Evolutionary conservation across 1,140 invertebrate species (phyloP), one percentile per base, ranked within the genome.

Genomic region (Battus philenor): DNA sequence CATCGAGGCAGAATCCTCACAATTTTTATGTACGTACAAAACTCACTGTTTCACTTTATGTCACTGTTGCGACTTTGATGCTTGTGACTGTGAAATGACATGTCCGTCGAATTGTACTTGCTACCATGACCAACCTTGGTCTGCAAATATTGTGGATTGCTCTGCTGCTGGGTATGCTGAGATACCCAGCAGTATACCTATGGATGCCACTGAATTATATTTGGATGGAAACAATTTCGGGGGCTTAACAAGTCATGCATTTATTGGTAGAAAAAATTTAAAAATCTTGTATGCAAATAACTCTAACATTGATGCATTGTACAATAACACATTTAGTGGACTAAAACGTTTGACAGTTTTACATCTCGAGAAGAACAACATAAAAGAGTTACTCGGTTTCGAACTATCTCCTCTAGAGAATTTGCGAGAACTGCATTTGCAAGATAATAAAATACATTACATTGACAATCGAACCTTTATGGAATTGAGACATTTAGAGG

Each of bases 71-170:
- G 95, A 97, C 79, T 97, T 96, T 79, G 95, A 97, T 74, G 95
- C 95, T 34, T 97, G 96, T 87, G 95, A 97, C 87, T 97, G 95
- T 86, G 94, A 97, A 89, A 97, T 97, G 95, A 96, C 93, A 34
- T 98, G 96, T 76, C 96, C 96, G 8, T 92, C 91, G 29, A 96
- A 97, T 77, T 98, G 96, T 84, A 95, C 94, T 9, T 97, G 96
- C 69, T 97, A 96, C 88, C 95, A 97, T 74, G 95, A 97, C 82
- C 94, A 97, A 71, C 93, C 94, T 22, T 98, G 96, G 96, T 93
- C 93, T 8, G 93, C 94, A 7, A 97, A 98, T 77, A 94, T 98
- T 41, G 95, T 97, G 8, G 95, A 97, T 76, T 97, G 95, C 85
- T 94, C 94, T 0, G 90, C 90, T 22, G 90, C 90, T 22, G 91